phyloP scores from a whole-genome alignment of 37 sponge, comb jelly and placozoan genomes.

The Tethya wilhelma region DNA sequence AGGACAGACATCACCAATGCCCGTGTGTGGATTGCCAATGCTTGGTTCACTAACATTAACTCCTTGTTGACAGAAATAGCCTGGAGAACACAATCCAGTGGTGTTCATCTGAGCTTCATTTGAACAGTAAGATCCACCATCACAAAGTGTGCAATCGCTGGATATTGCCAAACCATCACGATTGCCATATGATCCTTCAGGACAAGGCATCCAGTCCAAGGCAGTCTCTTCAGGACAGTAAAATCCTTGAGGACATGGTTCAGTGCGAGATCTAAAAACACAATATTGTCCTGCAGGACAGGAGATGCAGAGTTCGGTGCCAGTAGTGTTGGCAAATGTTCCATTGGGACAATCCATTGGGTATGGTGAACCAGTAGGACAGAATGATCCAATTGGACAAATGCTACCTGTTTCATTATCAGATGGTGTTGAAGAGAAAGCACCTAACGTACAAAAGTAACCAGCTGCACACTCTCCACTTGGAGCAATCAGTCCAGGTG shows the following conservation, averaged over 20 bases:
- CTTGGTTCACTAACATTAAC: neutral
- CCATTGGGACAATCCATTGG: neutral
- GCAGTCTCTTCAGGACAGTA: neutral
- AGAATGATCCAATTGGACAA: neutral
- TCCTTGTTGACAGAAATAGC: neutral
- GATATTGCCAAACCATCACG: neutral
- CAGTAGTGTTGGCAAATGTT: neutral
- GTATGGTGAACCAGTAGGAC: neutral
- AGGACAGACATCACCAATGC: constrained; percentile 1
- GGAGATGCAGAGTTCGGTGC: neutral
- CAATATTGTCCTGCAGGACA: neutral
- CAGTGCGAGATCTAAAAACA: neutral
- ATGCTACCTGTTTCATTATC: neutral
- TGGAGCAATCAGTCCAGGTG: neutral
- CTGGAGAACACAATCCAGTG: neutral
- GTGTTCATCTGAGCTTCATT: neutral
- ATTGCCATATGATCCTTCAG: neutral
- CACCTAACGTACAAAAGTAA: neutral
- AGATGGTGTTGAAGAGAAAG: neutral
- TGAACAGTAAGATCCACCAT: neutral
- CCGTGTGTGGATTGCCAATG: neutral
- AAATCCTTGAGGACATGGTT: neutral
- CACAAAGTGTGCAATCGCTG: constrained; percentile 6
- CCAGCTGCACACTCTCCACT: neutral
- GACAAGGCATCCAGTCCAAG: neutral